Conservation (phyloP, 2,113 vertebrate species). For the Clarias macrocephalus region DNA sequence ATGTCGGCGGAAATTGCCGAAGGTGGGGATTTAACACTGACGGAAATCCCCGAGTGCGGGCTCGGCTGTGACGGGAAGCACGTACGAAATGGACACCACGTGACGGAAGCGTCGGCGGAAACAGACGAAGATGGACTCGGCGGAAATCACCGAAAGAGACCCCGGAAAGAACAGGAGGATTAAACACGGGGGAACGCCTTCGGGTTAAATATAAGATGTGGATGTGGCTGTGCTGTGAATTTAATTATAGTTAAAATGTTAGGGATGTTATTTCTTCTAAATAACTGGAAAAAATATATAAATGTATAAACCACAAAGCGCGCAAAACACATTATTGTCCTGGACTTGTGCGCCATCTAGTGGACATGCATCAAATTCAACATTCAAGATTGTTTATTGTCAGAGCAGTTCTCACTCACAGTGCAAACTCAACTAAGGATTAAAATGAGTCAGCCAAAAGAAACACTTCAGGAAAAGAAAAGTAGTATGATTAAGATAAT, state of each 20-base stretch:
- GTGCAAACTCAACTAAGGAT: too few species aligned
- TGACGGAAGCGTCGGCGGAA: not conserved
- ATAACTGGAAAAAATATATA: too few species aligned
- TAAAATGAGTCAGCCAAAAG: too few species aligned
- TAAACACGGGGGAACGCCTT: not conserved
- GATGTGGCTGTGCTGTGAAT: not conserved
- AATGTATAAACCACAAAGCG: not conserved
- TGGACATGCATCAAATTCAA: not conserved
- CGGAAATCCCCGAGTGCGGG: slow-evolving; percentile 30
- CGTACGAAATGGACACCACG: too few species aligned
- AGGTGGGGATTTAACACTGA: not conserved
- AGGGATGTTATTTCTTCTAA: too few species aligned
- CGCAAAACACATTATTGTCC: not conserved
- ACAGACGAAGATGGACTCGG: not conserved
- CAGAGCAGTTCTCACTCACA: too few species aligned
- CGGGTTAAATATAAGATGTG: not conserved
- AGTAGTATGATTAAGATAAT: too few species aligned
- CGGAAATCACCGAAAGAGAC: not conserved
- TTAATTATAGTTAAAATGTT: not conserved
- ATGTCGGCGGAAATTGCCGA: slow-evolving; percentile 45
- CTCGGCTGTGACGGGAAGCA: not conserved
- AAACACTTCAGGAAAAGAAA: too few species aligned
- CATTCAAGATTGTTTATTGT: too few species aligned
- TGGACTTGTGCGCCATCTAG: slow-evolving; percentile 24
- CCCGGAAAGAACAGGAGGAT: not conserved